phyloP scores from a whole-genome alignment of 2,797 vertebrate species.

The Sciurus carolinensis region DNA sequence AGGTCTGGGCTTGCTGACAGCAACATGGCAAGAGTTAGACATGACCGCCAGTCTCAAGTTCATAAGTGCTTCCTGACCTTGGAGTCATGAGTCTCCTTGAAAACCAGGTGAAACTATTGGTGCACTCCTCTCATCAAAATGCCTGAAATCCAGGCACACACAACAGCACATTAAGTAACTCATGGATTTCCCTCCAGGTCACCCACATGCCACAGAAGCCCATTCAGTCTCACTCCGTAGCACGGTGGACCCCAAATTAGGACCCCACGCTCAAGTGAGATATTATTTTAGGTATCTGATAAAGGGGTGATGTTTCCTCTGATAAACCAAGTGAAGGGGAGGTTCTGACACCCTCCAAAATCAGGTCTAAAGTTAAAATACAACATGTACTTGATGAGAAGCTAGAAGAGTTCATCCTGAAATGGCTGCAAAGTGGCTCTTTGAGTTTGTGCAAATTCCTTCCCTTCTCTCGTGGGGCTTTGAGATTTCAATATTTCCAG shows the following conservation, averaged over 20 bases:
- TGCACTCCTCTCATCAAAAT: background rate
- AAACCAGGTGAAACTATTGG: background rate
- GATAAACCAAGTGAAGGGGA: background rate
- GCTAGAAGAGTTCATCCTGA: background rate
- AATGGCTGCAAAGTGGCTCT: slow-evolving; percentile 72
- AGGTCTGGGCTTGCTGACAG: background rate
- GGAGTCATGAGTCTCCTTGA: background rate
- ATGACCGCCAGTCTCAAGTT: background rate
- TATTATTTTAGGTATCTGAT: background rate
- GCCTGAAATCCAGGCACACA: background rate
- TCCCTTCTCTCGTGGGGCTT: background rate
- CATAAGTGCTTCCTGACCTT: background rate
- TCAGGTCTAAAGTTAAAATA: background rate
- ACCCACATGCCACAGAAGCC: background rate
- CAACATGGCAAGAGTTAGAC: background rate
- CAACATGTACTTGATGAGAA: background rate
- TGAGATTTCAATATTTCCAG: background rate
- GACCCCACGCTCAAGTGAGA: background rate
- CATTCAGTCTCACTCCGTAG: background rate
- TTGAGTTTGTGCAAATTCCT: slow-evolving; percentile 68
- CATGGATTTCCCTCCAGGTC: background rate
- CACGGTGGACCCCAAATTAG: background rate
- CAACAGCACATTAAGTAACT: background rate
- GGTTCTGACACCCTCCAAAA: background rate
- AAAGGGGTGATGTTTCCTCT: background rate